A percentile compares a stretch with the other conserved stretches of the same genome.
Evolutionary conservation across 2,888 invertebrate species (phyloP).

Genomic region (Orthosia gracilis): DNA sequence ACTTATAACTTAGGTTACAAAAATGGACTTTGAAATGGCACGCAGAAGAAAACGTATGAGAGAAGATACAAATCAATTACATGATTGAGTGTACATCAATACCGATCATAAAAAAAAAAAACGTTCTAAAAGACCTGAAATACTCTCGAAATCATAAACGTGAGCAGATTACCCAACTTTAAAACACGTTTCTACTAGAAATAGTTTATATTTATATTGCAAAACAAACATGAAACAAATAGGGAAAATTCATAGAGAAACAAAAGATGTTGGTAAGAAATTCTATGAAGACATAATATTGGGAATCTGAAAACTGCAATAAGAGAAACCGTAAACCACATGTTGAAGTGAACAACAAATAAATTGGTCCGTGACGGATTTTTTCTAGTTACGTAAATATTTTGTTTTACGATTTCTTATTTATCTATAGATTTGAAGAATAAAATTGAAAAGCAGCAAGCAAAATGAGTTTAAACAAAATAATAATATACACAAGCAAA

Average conservation of each 20-base stretch:
- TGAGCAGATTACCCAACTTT: neutral
- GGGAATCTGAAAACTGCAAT: slow-evolving; percentile 22
- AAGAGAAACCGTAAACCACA: slow-evolving; percentile 12
- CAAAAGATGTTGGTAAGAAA: slow-evolving; percentile 6
- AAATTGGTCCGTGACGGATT: slow-evolving; percentile 47
- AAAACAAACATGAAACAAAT: slow-evolving; percentile 13
- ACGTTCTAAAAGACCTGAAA: neutral
- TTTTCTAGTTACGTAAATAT: slow-evolving; percentile 66
- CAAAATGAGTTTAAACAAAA: slow-evolving; percentile 12
- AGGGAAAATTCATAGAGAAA: slow-evolving; percentile 20
- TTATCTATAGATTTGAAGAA: slow-evolving; percentile 48
- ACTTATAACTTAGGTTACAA: neutral
- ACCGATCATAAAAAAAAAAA: slow-evolving; percentile 3
- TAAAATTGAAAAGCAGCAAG: slow-evolving; percentile 11
- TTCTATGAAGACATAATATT: slow-evolving; percentile 31
- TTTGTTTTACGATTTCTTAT: slow-evolving; percentile 45
- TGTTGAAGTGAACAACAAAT: slow-evolving; percentile 36
- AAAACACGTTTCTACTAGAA: slow-evolving; percentile 18
- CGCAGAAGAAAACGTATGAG: neutral
- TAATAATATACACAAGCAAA: neutral
- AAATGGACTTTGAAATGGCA: too few species aligned
- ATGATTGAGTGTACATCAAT: neutral
- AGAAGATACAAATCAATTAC: neutral
- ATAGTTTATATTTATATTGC: slow-evolving; percentile 2
- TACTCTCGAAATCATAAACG: neutral